Evolutionary conservation across 2,888 invertebrate genomes (phyloP), one percentile per base, ranked within the genome.

Genomic region (Drosophila peninsularis): DNA sequence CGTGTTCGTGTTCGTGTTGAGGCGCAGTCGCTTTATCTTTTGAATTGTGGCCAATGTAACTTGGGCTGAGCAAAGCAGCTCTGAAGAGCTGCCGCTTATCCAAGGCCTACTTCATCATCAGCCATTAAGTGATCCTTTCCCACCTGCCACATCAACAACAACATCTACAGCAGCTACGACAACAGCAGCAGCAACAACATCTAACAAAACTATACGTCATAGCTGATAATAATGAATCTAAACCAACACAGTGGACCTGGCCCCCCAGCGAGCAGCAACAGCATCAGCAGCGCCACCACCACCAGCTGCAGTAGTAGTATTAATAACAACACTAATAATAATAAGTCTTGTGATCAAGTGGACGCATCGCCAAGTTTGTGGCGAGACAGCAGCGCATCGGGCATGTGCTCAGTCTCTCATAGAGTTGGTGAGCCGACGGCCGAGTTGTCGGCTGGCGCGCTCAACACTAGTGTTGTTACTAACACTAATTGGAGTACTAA

Each of bases 161-260:
- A 6, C 14, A 11, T 6, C 30, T 17, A 30, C 19, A 19, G 0
- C 19, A 13, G n/a, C n/a, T 17, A 6, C 21, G 11, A 3, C 30
- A 30, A 17, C n/a, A 6, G 0, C 32, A 17, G 7, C 11, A 32
- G 7, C 17, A 34, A 9, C 14, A 19, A 10, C 36, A 50, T 36
- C 10, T 21, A 24, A 19, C 58, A 58, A 50, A 75, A 78, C 64
- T 71, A 80, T 83, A 78, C 76, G 73, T 75, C 80, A 76, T 71
- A 92, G 92, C 90, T 92, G 92, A 92, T 92, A 90, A 91, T 75
- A 78, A 92, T 92, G 92, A 92, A 91, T 88, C 82, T 91, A 42
- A 92, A 91, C 82, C 91, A 92, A 86, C 91, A 92, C 77, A 92
- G 92, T 84, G 92, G 92, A 71, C 92, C 92, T 49, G 92, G 92